phyloP scores from a whole-genome alignment of 2,888 invertebrate genomes.

The Meloe dianella region DNA sequence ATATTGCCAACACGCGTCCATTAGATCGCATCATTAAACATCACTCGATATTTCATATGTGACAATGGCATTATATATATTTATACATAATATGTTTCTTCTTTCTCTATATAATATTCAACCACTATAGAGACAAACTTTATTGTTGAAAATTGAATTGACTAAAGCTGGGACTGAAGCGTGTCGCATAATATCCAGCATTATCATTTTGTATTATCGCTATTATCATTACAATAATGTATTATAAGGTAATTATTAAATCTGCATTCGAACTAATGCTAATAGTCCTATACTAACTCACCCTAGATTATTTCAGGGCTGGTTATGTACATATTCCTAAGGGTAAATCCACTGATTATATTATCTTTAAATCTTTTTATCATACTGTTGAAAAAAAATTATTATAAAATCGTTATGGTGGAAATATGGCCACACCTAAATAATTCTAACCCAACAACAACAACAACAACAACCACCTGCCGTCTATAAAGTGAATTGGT shows the following conservation, averaged over 20 bases:
- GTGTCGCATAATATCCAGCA: constrained; percentile 28
- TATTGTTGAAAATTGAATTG: constrained; percentile 27
- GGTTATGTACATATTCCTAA: constrained; percentile 1
- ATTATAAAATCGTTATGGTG: not conserved
- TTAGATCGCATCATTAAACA: constrained; percentile 47
- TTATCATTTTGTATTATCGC: constrained; percentile 33
- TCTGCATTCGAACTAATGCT: constrained; percentile 51
- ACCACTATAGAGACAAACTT: constrained; percentile 27
- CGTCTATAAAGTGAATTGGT: not conserved
- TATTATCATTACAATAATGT: constrained; percentile 54
- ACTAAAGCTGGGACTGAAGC: constrained; percentile 23
- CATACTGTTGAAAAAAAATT: not conserved
- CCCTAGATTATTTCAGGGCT: not conserved
- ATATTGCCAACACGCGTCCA: constrained; percentile 46
- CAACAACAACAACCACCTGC: constrained; percentile 10
- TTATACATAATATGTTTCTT: constrained; percentile 23
- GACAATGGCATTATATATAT: constrained; percentile 33
- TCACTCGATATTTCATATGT: constrained; percentile 39
- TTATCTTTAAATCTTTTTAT: not conserved
- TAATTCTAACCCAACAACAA: not conserved
- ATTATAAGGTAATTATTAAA: constrained; percentile 58
- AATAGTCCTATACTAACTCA: constrained; percentile 35
- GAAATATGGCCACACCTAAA: not conserved
- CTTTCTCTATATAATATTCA: constrained; percentile 17
- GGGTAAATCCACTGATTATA: not conserved